Evolutionary conservation across 2,888 invertebrate genomes (phyloP).

Genomic region (Amorpha juglandis): DNA sequence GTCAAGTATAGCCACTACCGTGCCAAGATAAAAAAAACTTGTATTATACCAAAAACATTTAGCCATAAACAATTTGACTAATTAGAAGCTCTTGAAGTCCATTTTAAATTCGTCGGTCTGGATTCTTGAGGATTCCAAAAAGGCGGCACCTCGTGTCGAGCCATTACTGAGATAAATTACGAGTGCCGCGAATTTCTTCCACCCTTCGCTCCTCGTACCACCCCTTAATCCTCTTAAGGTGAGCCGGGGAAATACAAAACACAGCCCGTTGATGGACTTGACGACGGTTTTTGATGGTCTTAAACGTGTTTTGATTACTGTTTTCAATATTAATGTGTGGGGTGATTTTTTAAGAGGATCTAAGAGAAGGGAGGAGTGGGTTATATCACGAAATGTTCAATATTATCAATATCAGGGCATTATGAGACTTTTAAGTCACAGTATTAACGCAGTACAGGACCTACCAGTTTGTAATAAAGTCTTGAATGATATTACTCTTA

Average conservation of each 20-base stretch:
- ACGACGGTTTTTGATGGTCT: constrained; percentile 28
- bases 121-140: constrained; percentile 63
- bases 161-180: constrained; percentile 79
- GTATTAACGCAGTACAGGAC: no score
- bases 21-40: no score
- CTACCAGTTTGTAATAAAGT: no score
- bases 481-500: no score
- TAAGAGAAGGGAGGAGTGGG: background rate
- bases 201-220: constrained; percentile 35
- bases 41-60: background rate
- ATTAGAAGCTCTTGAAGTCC: constrained; percentile 59
- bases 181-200: constrained; percentile 54
- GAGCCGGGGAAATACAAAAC: constrained; percentile 45
- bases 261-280: constrained; percentile 34
- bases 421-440: no score
- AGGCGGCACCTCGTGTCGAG: constrained; percentile 66
- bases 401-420: no score
- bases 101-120: constrained; percentile 66
- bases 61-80: constrained; percentile 38
- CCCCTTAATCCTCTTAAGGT: constrained; percentile 65
- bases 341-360: background rate
- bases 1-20: no score
- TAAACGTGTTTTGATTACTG: constrained; percentile 18
- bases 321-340: constrained; percentile 1
- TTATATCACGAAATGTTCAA: background rate